These are phyloP conservation scores for Halocynthia aurantium DNA, from an alignment of 23 tunicate species.

Conservation along the genomic window DNA sequence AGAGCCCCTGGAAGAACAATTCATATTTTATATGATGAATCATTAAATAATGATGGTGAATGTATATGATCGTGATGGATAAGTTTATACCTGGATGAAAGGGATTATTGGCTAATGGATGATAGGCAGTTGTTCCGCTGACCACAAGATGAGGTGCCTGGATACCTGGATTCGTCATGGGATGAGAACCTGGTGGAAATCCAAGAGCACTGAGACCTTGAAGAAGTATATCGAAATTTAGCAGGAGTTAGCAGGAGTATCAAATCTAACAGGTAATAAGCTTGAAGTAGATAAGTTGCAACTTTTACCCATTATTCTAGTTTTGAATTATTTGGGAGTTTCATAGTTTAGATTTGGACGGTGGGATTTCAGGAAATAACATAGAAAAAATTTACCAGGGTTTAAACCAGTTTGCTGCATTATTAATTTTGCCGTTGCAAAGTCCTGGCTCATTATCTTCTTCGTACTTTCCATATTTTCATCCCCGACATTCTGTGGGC, in stretches of 20 bases:
- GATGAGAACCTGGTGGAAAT: not conserved
- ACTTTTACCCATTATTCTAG: too few relatives aligned
- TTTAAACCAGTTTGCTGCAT: not conserved
- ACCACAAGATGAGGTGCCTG: conserved; percentile 9
- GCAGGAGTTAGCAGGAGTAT: too few relatives aligned
- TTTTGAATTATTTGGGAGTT: too few relatives aligned
- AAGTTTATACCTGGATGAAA: not conserved
- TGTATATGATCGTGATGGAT: not conserved
- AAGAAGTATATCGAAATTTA: too few relatives aligned
- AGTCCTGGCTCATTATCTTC: conserved; percentile 57
- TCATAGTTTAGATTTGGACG: too few relatives aligned
- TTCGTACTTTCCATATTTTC: not conserved
- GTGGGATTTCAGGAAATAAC: not conserved
- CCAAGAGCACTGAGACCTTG: not conserved
- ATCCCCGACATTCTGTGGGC: conserved; percentile 25
- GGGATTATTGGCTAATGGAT: not conserved
- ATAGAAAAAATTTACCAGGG: not conserved
- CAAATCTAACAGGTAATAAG: too few relatives aligned
- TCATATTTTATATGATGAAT: not conserved
- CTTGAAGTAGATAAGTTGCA: too few relatives aligned
- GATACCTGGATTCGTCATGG: not conserved
- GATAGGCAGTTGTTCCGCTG: conserved; percentile 6
- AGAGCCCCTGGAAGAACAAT: not conserved
- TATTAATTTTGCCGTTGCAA: conserved; percentile 57
- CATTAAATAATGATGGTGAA: not conserved